Conservation (phyloP, 2,888 invertebrate genomes). For the Osmoderma eremita region DNA sequence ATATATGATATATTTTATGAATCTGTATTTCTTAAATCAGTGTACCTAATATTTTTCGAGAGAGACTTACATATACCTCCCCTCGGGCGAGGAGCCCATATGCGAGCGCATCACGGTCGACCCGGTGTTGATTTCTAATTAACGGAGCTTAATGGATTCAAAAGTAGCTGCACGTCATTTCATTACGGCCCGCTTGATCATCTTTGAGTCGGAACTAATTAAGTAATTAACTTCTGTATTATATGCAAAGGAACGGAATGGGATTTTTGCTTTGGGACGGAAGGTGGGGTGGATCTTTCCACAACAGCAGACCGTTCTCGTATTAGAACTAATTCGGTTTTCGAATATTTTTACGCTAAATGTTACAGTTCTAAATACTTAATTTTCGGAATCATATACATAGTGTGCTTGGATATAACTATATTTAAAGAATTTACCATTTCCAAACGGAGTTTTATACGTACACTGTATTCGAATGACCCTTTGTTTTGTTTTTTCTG, state of each 20-base stretch:
- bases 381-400: no score
- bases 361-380: no score
- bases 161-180: slow-evolving; percentile 56
- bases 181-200: slow-evolving; percentile 57
- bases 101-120: not conserved
- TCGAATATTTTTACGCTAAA: no score
- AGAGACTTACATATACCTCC: slow-evolving; percentile 42
- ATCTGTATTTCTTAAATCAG: no score
- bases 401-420: no score
- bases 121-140: slow-evolving; percentile 61
- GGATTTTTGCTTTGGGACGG: not conserved
- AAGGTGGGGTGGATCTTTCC: no score
- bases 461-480: not conserved
- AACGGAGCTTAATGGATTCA: slow-evolving; percentile 58
- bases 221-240: slow-evolving; percentile 58
- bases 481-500: not conserved
- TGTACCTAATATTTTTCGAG: not conserved
- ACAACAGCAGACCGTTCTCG: no score
- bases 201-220: slow-evolving; percentile 59
- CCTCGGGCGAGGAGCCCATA: slow-evolving; percentile 45
- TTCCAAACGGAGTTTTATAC: no score
- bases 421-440: no score
- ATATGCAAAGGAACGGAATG: slow-evolving; percentile 44
- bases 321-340: no score
- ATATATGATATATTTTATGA: no score